Percentiles rank a stretch among this genome's conserved stretches.
Evolutionary conservation across 2,888 invertebrate genomes (phyloP).

Genomic region (Tenthredo scrophulariae): DNA sequence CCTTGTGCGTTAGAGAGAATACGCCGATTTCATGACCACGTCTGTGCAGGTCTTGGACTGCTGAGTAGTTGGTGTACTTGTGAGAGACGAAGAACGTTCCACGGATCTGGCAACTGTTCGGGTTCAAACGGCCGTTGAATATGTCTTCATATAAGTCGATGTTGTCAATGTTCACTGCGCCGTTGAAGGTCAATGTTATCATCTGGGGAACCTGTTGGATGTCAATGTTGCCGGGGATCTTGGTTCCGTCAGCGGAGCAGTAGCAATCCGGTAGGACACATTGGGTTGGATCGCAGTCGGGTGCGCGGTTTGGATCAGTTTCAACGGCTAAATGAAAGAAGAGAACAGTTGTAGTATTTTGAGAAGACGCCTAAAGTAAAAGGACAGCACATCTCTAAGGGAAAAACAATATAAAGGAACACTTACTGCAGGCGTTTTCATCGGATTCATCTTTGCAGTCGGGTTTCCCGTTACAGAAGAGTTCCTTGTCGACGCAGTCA

Average conservation of each 20-base stretch:
- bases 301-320: slow-evolving; percentile 94
- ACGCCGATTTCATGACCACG: slow-evolving; percentile 95
- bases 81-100: slow-evolving; percentile 96
- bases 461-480: slow-evolving; percentile 95
- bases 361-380: background rate
- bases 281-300: slow-evolving; percentile 93
- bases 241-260: slow-evolving; percentile 95
- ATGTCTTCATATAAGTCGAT: slow-evolving; percentile 95
- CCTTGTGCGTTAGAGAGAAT: slow-evolving; percentile 95
- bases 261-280: slow-evolving; percentile 95
- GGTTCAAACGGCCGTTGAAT: slow-evolving; percentile 92
- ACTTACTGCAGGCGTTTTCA: slow-evolving; percentile 97
- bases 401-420: background rate
- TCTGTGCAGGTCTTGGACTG: slow-evolving; percentile 92
- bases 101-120: slow-evolving; percentile 93
- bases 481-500: slow-evolving; percentile 93
- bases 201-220: slow-evolving; percentile 94
- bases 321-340: slow-evolving; percentile 87
- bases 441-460: slow-evolving; percentile 97
- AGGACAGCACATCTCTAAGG: background rate
- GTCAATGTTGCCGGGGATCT: slow-evolving; percentile 92
- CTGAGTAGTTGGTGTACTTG: slow-evolving; percentile 95
- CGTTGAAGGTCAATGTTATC: slow-evolving; percentile 96
- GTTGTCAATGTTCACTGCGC: slow-evolving; percentile 95
- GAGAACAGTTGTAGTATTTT: background rate